Conservation (phyloP, 2,797 vertebrate genomes). For the Gallirallus australis region DNA sequence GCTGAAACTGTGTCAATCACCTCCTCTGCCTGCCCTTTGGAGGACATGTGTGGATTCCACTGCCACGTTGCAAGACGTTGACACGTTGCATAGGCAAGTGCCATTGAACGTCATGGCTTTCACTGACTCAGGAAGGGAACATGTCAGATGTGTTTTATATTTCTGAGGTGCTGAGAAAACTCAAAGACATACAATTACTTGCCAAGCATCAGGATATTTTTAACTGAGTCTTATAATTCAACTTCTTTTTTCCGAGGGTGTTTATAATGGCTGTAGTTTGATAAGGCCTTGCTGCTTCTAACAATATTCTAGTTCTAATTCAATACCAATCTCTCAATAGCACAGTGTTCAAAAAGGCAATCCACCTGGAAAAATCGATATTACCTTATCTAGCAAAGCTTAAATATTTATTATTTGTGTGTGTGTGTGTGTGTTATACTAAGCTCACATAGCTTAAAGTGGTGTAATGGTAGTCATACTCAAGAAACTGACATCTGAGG, state of each 20-base stretch:
- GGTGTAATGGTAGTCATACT: background rate
- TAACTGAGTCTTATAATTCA: background rate
- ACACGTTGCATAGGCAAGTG: fast-evolving
- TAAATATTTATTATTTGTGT: slow-evolving; percentile 2
- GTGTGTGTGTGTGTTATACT: background rate
- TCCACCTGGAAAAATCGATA: background rate
- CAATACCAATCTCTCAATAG: background rate
- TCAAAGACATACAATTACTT: background rate
- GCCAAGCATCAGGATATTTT: background rate
- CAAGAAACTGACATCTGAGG: background rate
- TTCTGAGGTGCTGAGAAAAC: background rate
- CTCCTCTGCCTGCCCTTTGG: slow-evolving; percentile 42
- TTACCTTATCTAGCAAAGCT: background rate
- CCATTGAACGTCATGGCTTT: fast-evolving
- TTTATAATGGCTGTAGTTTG: background rate
- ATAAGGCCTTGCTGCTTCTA: background rate
- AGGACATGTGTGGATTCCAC: background rate
- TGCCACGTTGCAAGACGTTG: fast-evolving
- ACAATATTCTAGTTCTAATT: background rate
- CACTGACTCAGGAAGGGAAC: background rate
- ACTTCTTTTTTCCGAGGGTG: background rate
- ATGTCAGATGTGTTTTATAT: background rate
- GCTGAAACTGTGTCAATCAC: slow-evolving; percentile 39
- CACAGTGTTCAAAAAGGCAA: background rate
- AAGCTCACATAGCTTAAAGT: background rate